Conservation (phyloP, 2,113 vertebrate species). For the Oriolus oriolus region DNA sequence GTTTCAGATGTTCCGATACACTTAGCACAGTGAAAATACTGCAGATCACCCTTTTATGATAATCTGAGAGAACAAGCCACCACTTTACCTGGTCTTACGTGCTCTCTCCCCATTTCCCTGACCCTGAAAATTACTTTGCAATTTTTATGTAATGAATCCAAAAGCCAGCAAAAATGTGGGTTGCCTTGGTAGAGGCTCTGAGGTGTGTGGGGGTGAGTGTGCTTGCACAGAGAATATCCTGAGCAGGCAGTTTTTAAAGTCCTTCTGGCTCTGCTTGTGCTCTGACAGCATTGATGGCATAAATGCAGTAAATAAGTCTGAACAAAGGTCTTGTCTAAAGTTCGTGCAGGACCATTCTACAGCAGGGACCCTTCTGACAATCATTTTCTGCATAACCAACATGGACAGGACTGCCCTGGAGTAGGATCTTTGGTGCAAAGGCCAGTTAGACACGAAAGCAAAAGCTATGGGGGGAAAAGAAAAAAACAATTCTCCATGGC, state of each 20-base stretch:
- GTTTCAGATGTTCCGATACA: not conserved
- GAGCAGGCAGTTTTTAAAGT: not conserved
- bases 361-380: not conserved
- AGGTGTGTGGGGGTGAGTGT: not conserved
- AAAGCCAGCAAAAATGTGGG: not conserved
- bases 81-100: not conserved
- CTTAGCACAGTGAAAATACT: not conserved
- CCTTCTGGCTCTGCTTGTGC: not conserved
- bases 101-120: not conserved
- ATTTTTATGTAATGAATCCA: not conserved
- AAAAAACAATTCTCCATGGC: not conserved
- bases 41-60: not conserved
- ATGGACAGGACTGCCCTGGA: not conserved
- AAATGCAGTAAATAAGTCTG: not conserved
- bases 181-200: not conserved
- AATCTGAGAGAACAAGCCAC: not conserved
- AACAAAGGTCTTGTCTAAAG: not conserved
- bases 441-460: not conserved
- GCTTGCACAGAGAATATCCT: not conserved
- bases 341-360: not conserved
- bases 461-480: not conserved
- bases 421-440: not conserved
- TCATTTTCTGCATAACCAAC: not conserved
- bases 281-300: not conserved
- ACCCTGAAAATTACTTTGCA: not conserved